phyloP scores from a whole-genome alignment of 2,888 invertebrate genomes.

The Julus scandinavius region DNA sequence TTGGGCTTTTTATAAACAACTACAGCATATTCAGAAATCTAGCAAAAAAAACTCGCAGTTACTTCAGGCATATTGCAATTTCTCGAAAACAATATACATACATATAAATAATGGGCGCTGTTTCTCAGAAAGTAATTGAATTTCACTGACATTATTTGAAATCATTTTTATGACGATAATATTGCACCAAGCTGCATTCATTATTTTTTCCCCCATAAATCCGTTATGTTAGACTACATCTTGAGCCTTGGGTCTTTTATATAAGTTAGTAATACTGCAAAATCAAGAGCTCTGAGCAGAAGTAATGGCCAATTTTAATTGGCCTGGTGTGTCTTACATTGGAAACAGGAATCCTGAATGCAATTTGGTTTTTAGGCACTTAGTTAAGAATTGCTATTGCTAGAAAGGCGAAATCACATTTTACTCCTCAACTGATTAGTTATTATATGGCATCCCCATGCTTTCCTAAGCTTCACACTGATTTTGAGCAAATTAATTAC shows the following conservation, averaged over 20 bases:
- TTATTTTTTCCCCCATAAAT: neutral
- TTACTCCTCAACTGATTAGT: neutral
- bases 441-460: neutral
- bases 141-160: neutral
- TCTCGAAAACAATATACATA: neutral
- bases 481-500: neutral
- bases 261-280: conserved; percentile 37
- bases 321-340: neutral
- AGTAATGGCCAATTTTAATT: conserved; percentile 1
- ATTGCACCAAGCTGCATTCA: neutral
- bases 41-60: neutral
- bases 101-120: conserved; percentile 19
- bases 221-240: neutral
- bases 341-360: neutral
- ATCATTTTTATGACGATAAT: neutral
- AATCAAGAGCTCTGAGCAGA: conserved; percentile 17
- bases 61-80: neutral
- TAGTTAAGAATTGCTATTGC: neutral
- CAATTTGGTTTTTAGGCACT: neutral
- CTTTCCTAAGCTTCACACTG: neutral
- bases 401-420: neutral
- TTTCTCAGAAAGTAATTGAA: neutral
- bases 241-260: neutral
- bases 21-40: neutral
- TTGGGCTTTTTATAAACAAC: neutral